These are phyloP conservation scores for Cyphomyrus plagiostoma DNA, from an alignment of 2,113 vertebrate genomes.

Conservation along the genomic window DNA sequence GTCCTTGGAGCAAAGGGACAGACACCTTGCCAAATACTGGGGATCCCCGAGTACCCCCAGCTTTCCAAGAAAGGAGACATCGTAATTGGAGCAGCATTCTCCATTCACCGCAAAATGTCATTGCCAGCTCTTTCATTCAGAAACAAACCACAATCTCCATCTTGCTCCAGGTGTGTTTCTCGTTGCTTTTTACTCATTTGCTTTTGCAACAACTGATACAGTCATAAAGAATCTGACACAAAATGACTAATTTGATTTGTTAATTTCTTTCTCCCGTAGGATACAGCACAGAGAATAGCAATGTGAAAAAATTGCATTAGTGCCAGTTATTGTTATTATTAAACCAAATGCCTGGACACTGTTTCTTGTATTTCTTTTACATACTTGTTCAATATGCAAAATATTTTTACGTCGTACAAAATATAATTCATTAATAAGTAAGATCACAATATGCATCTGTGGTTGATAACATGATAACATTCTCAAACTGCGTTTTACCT, in stretches of 20 bases:
- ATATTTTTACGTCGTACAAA: background rate
- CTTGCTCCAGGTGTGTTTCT: slow-evolving; percentile 54
- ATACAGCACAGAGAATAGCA: background rate
- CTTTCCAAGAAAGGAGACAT: slow-evolving; percentile 55
- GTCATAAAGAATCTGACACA: background rate
- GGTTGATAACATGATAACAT: background rate
- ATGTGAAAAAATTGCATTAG: background rate
- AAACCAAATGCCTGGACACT: background rate
- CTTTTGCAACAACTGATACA: background rate
- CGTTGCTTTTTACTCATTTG: background rate
- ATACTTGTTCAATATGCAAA: background rate
- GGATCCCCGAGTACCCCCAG: slow-evolving; percentile 49
- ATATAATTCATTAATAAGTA: background rate
- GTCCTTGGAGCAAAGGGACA: slow-evolving; percentile 23
- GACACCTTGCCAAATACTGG: slow-evolving; percentile 45
- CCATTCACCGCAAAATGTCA: slow-evolving; percentile 55
- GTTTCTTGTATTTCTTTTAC: background rate
- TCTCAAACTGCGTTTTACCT: background rate
- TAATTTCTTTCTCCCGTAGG: background rate
- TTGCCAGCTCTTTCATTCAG: slow-evolving; percentile 43
- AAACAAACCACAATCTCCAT: slow-evolving; percentile 43
- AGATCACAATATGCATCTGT: background rate
- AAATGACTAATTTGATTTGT: background rate
- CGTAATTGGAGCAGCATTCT: slow-evolving; percentile 59
- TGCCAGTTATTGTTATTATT: background rate